phyloP scores from a whole-genome alignment of 2,113 vertebrate genomes.

The Tragelaphus buxtoni region DNA sequence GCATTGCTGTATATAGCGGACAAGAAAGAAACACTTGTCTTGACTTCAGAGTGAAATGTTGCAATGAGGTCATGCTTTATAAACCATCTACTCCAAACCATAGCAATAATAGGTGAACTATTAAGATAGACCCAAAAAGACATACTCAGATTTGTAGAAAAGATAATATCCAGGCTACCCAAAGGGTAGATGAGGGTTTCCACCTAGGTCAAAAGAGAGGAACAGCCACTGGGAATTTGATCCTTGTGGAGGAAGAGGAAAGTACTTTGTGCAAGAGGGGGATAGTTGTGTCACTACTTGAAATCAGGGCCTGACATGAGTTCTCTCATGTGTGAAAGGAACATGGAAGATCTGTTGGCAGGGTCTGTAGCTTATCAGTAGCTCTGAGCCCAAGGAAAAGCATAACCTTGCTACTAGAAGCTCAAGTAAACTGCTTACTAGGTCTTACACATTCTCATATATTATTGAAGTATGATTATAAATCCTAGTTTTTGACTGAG shows the following conservation, averaged over 20 bases:
- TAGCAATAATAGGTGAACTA: background rate
- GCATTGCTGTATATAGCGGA: background rate
- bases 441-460: background rate
- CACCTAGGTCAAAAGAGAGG: background rate
- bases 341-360: background rate
- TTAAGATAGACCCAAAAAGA: background rate
- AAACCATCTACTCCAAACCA: background rate
- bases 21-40: background rate
- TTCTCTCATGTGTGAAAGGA: background rate
- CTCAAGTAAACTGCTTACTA: background rate
- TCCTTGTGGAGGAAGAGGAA: background rate
- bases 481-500: background rate
- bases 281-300: background rate
- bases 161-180: background rate
- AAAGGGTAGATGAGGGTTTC: background rate
- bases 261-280: background rate
- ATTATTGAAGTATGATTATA: background rate
- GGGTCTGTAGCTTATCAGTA: background rate
- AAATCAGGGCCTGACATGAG: background rate
- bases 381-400: background rate
- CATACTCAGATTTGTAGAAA: background rate
- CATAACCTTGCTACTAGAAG: background rate
- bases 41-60: background rate
- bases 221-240: background rate
- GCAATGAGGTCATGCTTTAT: background rate